A percentile compares a stretch with the other conserved stretches of the same genome.
These are phyloP conservation scores for Hirundichthys speculiger DNA, from an alignment of 2,113 vertebrate species.

Conservation along the genomic window DNA sequence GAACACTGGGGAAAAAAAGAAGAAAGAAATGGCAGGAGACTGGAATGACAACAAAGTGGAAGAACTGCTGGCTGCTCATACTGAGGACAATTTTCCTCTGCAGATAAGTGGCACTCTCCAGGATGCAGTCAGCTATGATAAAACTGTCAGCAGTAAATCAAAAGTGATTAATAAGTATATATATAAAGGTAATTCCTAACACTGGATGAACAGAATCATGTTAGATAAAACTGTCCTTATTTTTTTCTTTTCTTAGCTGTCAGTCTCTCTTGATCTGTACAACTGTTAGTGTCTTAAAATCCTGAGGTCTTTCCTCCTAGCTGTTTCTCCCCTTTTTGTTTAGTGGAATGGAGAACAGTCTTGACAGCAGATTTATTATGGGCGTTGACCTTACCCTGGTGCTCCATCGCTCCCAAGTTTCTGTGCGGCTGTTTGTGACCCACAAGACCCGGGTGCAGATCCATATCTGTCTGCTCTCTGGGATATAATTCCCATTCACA, in stretches of 20 bases:
- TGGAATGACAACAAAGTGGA: no score
- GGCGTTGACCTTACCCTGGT: slow-evolving; percentile 52
- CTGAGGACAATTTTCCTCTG: no score
- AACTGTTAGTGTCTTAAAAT: slow-evolving; percentile 6
- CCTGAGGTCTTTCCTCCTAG: background rate
- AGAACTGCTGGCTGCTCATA: no score
- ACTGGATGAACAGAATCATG: no score
- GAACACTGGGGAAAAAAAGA: no score
- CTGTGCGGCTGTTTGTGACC: slow-evolving; percentile 40
- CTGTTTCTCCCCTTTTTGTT: slow-evolving; percentile 31
- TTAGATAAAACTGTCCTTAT: no score
- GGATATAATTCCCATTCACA: slow-evolving; percentile 35
- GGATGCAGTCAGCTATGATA: no score
- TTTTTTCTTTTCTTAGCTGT: background rate
- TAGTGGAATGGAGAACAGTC: slow-evolving; percentile 51
- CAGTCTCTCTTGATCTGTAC: background rate
- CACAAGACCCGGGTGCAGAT: slow-evolving; percentile 8
- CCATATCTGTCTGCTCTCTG: slow-evolving; percentile 32
- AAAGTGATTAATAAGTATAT: no score
- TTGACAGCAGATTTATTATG: slow-evolving; percentile 69
- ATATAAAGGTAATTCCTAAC: no score
- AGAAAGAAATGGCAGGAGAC: no score
- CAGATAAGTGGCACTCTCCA: no score
- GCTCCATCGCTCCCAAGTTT: slow-evolving; percentile 49
- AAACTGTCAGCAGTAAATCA: no score